These are phyloP conservation scores for Myiothlypis chrysogaster DNA, from an alignment of 2,797 vertebrate genomes.

Conservation along the genomic window DNA sequence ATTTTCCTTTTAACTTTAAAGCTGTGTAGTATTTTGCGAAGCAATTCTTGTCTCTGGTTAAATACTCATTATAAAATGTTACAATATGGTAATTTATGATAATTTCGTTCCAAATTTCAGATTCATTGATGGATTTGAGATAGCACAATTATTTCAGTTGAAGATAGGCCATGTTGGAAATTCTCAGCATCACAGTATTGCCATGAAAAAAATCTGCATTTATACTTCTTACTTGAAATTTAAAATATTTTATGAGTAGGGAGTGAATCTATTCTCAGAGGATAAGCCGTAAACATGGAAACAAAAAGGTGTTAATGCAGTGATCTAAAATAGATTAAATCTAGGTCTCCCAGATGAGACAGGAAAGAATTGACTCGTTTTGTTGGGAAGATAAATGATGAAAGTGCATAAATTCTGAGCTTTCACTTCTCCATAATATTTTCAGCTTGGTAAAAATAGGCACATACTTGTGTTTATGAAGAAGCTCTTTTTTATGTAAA, in stretches of 20 bases:
- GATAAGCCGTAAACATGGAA: constrained; percentile 25
- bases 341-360: constrained; percentile 22
- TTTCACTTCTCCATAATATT: constrained; percentile 23
- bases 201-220: constrained; percentile 24
- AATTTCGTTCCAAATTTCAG: constrained; percentile 35
- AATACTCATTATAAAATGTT: constrained; percentile 9
- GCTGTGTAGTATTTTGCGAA: neutral
- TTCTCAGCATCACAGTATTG: neutral
- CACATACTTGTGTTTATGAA: neutral
- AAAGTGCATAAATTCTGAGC: constrained; percentile 22
- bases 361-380: neutral
- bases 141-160: constrained; percentile 30
- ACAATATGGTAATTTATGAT: constrained; percentile 30
- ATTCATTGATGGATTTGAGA: constrained; percentile 46
- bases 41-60: constrained; percentile 6
- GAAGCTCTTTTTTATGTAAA: constrained; percentile 22
- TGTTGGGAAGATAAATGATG: neutral
- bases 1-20: neutral
- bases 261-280: neutral
- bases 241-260: neutral
- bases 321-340: constrained; percentile 51
- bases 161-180: constrained; percentile 27
- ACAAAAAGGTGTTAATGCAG: constrained; percentile 39
- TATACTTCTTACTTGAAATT: constrained; percentile 13
- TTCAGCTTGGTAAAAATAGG: constrained; percentile 37